Conservation (phyloP, 2,113 vertebrate genomes). For the Dunckerocampus dactyliophorus region DNA sequence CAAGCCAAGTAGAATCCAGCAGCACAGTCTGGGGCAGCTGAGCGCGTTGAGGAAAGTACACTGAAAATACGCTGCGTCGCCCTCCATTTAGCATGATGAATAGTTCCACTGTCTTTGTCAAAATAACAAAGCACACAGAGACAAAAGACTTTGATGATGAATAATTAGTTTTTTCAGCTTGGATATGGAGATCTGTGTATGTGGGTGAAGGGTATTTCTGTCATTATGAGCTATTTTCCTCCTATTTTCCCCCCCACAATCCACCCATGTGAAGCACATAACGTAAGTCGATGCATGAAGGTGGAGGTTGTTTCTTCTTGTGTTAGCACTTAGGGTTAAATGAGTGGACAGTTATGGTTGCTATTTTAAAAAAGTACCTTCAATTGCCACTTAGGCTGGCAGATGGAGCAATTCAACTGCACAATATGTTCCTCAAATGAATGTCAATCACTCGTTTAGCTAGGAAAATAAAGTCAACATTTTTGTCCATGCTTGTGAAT, state of each 20-base stretch:
- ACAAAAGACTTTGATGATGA: conserved; percentile 63
- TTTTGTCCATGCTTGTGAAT: background rate
- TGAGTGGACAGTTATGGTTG: conserved; percentile 11
- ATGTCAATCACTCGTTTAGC: conserved; percentile 33
- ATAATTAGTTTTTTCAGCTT: conserved; percentile 41
- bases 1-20: conserved; percentile 24
- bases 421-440: conserved; percentile 17
- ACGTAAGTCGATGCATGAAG: conserved; percentile 40
- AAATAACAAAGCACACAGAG: conserved; percentile 55
- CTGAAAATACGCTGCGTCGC: conserved; percentile 27
- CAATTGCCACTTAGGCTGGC: conserved; percentile 17
- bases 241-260: conserved; percentile 38
- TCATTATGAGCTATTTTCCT: conserved; percentile 47
- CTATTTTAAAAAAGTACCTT: conserved; percentile 4
- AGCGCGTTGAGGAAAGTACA: conserved; percentile 25
- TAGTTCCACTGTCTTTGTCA: conserved; percentile 44
- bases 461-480: conserved; percentile 7
- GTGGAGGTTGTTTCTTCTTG: conserved; percentile 10
- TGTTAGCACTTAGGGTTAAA: background rate
- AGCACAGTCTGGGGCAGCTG: conserved; percentile 19
- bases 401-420: conserved; percentile 15
- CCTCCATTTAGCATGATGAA: conserved; percentile 56
- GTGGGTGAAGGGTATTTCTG: conserved; percentile 34
- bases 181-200: conserved; percentile 42
- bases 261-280: conserved; percentile 28